Evolutionary conservation across 2,113 vertebrate genomes (phyloP).

Genomic region (Carassius auratus): DNA sequence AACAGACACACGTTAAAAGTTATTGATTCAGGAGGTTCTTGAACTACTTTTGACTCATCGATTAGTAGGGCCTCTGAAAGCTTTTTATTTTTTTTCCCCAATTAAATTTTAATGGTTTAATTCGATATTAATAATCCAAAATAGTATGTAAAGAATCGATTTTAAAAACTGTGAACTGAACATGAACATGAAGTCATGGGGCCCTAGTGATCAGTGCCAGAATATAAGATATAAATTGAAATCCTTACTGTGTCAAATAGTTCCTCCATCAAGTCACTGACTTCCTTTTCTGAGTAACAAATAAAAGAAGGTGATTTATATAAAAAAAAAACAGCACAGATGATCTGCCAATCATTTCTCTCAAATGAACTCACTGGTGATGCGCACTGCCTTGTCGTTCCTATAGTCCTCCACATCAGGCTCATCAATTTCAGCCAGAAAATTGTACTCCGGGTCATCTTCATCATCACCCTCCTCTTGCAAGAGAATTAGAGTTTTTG

Average conservation of each 20-base stretch:
- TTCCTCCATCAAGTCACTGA: slow-evolving; percentile 97
- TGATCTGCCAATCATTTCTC: background rate
- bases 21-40: too few species aligned
- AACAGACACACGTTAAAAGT: background rate
- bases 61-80: too few species aligned
- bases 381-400: slow-evolving; percentile 92
- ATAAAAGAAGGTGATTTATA: slow-evolving; percentile 22
- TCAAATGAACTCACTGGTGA: slow-evolving; percentile 84
- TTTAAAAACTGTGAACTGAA: too few species aligned
- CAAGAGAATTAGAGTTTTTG: background rate
- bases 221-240: background rate
- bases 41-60: background rate
- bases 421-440: slow-evolving; percentile 91
- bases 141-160: background rate
- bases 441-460: slow-evolving; percentile 97
- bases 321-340: background rate
- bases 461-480: slow-evolving; percentile 93
- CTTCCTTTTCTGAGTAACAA: slow-evolving; percentile 87
- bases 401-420: slow-evolving; percentile 93
- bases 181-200: background rate
- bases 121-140: background rate
- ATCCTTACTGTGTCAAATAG: slow-evolving; percentile 90
- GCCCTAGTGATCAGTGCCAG: background rate
- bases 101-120: background rate
- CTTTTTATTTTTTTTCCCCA: too few species aligned